Conservation (phyloP, 2,888 invertebrate species). For the Quadroppia sp. region DNA sequence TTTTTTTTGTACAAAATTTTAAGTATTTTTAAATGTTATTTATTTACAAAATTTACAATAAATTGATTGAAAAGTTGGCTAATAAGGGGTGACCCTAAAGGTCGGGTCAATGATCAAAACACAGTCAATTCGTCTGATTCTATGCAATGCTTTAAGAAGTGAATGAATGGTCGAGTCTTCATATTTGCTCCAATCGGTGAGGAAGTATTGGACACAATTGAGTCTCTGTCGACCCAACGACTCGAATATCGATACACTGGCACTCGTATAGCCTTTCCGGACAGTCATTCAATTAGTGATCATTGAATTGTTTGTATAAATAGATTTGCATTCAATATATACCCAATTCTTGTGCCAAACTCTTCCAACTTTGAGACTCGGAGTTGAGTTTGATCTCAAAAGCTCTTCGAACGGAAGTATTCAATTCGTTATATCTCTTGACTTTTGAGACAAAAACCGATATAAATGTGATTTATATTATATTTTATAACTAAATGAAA, state of each 20-base stretch:
- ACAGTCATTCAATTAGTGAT: too few species aligned
- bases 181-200: conserved; percentile 21
- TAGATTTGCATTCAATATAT: background rate
- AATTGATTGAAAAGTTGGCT: background rate
- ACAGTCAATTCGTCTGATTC: conserved; percentile 40
- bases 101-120: conserved; percentile 20
- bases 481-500: background rate
- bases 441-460: background rate
- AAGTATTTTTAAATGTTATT: too few species aligned
- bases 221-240: conserved; percentile 17
- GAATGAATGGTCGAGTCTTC: background rate
- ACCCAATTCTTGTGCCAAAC: conserved; percentile 39
- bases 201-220: conserved; percentile 24
- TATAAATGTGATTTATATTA: background rate
- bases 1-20: too few species aligned
- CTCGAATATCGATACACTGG: conserved; percentile 1
- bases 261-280: background rate
- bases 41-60: conserved; percentile 1
- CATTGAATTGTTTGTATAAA: background rate
- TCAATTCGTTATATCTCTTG: conserved; percentile 18
- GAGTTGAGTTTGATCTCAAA: conserved; percentile 29
- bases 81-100: conserved; percentile 16
- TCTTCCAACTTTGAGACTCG: conserved; percentile 34
- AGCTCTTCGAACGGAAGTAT: conserved; percentile 4
- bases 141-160: conserved; percentile 26